phyloP scores from a whole-genome alignment of 1,140 invertebrate species.

The Diorhabda carinulata region DNA sequence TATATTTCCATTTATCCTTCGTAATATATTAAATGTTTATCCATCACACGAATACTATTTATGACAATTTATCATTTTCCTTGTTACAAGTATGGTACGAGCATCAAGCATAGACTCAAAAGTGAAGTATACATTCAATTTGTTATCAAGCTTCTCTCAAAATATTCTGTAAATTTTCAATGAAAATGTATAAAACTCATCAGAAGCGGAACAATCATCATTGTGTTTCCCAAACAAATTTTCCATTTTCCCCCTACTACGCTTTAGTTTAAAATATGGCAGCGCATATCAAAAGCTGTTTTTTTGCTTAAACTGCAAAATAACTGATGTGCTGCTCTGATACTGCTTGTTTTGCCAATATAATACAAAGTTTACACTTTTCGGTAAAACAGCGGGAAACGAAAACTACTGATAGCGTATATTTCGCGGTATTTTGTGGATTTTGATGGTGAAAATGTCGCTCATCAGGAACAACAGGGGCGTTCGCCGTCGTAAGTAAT shows the following conservation, averaged over 20 bases:
- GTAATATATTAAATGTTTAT: too few species aligned
- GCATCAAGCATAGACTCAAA: too few species aligned
- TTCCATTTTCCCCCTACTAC: slow-evolving; percentile 1
- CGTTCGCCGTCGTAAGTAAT: too few species aligned
- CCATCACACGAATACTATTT: too few species aligned
- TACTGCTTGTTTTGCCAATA: not conserved
- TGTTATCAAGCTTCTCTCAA: too few species aligned
- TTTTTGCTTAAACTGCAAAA: not conserved
- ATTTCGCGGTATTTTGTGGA: slow-evolving; percentile 2
- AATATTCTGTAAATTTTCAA: not conserved
- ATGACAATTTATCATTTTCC: too few species aligned
- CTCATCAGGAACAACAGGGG: not conserved
- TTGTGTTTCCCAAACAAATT: not conserved
- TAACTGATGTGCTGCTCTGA: not conserved
- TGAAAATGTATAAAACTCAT: not conserved
- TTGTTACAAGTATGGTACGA: too few species aligned
- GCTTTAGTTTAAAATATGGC: slow-evolving; percentile 2
- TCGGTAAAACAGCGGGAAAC: not conserved
- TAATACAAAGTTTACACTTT: not conserved
- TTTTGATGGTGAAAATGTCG: not conserved
- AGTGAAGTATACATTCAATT: too few species aligned
- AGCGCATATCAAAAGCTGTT: not conserved
- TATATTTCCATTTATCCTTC: too few species aligned
- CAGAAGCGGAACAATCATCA: not conserved
- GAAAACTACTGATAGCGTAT: slow-evolving; percentile 2